Base-by-base conservation (phyloP, 2,888 invertebrate genomes). In the Andrena praecox region DNA sequence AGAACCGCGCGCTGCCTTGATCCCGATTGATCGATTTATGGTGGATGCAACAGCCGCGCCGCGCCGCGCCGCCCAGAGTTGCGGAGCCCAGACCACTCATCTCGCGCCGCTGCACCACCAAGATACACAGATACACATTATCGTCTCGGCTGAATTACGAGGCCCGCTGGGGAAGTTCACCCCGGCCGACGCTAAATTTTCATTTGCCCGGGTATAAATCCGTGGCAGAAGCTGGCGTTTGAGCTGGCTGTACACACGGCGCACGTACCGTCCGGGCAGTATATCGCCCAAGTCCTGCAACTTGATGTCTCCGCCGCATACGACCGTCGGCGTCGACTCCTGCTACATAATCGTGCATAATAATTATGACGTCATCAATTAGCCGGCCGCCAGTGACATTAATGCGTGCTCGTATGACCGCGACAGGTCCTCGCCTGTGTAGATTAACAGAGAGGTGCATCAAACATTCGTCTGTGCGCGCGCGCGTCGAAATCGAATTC, bases 341-440 rank as follows among this genome's bases (percentile, higher is more conserved):
- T 85, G 89, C 89, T 89, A 91, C 90, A 91, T 91, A 92, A 92
- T 92, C 92, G 93, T 91, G 92, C 91, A 91, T 92, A 91, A 93
- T 93, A 93, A 93, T 93, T 93, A 93, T 89, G 92, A 91, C 90
- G 91, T 92, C 93, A 91, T 93, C 92, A 92, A 93, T 93, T 93
- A 93, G 89, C 89, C 80, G 74, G 80, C 90, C 89, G 89, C 81
- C 86, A 86, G 88, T 91, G 93, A 92, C 92, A 89, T 90, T 93
- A 92, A 93, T 91, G 91, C 89, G 69, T 74, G 85, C 71, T 80
- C 78, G 82, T 79, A 84, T 78, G 87, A 89, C 87, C 87, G 68
- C 88, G 89, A 85, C 87, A 89, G 89, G 78, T 87, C 80, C 85
- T 79, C 74, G 64, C 48, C 72, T n/a, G 72, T 67, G 72, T 80